phyloP scores from a whole-genome alignment of 2,797 vertebrate species.

The Anguilla anguilla region DNA sequence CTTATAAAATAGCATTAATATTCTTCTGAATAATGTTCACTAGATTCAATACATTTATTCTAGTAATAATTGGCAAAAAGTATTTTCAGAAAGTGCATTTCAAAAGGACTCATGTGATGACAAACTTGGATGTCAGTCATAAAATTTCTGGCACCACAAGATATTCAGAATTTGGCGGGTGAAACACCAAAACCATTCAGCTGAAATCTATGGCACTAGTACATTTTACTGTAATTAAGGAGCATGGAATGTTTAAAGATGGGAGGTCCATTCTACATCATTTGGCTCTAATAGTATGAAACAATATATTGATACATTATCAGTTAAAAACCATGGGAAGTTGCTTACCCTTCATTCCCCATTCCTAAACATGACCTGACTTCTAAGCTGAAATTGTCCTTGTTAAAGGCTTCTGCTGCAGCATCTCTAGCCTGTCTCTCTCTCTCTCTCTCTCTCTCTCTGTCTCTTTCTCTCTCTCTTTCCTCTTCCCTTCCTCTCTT shows the following conservation, averaged over 20 bases:
- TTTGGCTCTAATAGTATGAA: constrained; percentile 9
- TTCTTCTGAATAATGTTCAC: background rate
- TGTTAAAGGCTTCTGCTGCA: background rate
- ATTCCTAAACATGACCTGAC: background rate
- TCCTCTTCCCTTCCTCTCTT: background rate
- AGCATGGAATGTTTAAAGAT: background rate
- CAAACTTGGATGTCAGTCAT: background rate
- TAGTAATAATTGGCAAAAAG: background rate
- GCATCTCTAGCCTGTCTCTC: background rate
- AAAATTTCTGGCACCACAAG: background rate
- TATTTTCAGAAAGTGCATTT: constrained; percentile 11
- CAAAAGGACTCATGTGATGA: background rate
- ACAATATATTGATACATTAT: background rate
- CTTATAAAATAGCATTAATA: background rate
- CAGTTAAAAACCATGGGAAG: background rate
- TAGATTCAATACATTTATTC: background rate
- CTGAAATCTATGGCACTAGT: background rate
- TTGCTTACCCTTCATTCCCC: background rate
- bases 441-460: too few relatives aligned
- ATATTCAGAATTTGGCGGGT: background rate
- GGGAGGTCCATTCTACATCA: background rate
- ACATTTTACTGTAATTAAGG: constrained; percentile 9
- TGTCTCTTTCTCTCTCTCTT: background rate
- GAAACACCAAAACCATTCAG: background rate
- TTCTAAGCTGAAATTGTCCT: background rate